Percentiles rank a stretch among this genome's conserved stretches.
Conservation (phyloP, 2,113 vertebrate genomes). For the Nothocercus julius region DNA sequence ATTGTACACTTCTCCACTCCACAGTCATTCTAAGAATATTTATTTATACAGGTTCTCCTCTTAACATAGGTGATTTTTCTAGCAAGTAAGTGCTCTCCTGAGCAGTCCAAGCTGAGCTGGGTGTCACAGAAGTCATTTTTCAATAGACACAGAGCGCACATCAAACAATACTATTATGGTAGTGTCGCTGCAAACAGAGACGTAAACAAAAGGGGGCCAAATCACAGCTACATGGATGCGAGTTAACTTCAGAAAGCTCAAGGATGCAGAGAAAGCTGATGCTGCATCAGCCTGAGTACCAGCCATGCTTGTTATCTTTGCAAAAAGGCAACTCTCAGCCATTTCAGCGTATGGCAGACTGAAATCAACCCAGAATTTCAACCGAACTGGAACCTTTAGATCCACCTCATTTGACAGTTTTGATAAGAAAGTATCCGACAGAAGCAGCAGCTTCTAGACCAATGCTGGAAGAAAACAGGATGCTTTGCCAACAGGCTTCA, state of each 20-base stretch:
- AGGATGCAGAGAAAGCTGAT: accelerated
- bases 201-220: not conserved
- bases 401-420: not conserved
- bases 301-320: not conserved
- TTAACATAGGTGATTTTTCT: not conserved
- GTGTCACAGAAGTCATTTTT: not conserved
- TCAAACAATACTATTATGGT: not conserved
- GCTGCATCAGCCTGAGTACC: not conserved
- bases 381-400: not conserved
- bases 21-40: not conserved
- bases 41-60: not conserved
- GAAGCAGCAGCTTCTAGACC: constrained; percentile 7
- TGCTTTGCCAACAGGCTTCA: constrained; percentile 49
- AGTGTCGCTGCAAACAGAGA: not conserved
- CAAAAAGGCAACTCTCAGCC: not conserved
- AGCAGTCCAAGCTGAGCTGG: not conserved
- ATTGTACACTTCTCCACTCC: not conserved
- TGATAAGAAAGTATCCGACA: not conserved
- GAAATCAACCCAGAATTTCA: not conserved
- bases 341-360: not conserved
- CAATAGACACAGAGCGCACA: accelerated
- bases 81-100: not conserved
- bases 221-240: not conserved
- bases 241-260: not conserved
- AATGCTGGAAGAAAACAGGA: not conserved